Evolutionary conservation across 2,888 invertebrate species (phyloP).

Genomic region (Heliconius charithonia): DNA sequence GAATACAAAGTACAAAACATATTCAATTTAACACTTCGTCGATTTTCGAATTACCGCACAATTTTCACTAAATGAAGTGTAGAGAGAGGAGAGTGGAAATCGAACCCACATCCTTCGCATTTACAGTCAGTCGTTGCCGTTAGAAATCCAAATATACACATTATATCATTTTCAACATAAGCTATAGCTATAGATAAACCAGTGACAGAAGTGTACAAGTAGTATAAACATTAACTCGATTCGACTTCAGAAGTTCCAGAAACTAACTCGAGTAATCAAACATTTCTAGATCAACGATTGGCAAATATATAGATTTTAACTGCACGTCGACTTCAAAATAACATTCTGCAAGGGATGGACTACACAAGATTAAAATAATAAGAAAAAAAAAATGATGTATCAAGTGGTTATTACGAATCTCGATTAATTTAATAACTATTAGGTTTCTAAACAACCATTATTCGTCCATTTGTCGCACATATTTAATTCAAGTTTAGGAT

Average conservation of each 20-base stretch:
- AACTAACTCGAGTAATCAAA: constrained; percentile 4
- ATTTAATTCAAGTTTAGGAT: too few species aligned
- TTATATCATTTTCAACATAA: not conserved
- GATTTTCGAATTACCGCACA: too few species aligned
- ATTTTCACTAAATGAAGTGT: too few species aligned
- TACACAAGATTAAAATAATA: too few species aligned
- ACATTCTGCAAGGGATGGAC: not conserved
- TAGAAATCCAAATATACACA: not conserved
- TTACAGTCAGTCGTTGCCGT: not conserved
- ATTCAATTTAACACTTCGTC: not conserved
- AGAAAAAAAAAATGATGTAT: too few species aligned
- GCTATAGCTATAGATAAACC: not conserved
- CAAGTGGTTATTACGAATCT: too few species aligned
- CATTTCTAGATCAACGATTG: constrained; percentile 4
- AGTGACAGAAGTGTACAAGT: not conserved
- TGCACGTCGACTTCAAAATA: not conserved
- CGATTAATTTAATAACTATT: too few species aligned
- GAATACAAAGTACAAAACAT: too few species aligned
- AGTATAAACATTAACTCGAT: not conserved
- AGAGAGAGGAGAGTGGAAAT: not conserved
- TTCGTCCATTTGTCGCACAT: too few species aligned
- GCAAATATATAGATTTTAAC: constrained; percentile 6
- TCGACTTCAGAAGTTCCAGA: constrained; percentile 3
- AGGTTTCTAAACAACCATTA: too few species aligned
- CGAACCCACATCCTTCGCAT: not conserved